These are phyloP conservation scores for Triops longicaudatus DNA, from an alignment of 1,140 invertebrate genomes.

Conservation along the genomic window DNA sequence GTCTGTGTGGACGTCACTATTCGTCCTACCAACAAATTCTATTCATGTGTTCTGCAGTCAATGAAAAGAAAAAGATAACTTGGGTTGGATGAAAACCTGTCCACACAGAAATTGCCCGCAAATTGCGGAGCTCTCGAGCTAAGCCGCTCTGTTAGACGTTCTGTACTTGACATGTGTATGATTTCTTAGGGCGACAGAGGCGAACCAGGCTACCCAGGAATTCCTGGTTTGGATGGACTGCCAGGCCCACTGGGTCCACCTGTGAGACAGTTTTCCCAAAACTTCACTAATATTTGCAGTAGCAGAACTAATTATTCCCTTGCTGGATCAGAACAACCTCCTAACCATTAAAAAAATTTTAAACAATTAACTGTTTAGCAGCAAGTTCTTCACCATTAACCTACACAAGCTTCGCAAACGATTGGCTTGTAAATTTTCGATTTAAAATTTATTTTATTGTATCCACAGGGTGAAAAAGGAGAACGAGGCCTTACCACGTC, in stretches of 20 bases:
- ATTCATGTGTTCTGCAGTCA: too few species aligned
- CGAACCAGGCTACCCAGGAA: conserved; percentile 40
- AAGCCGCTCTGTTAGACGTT: neutral
- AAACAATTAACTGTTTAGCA: conserved; percentile 1
- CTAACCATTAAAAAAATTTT: neutral
- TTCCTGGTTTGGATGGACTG: conserved; percentile 37
- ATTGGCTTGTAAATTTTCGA: neutral
- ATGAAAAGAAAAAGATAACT: too few species aligned
- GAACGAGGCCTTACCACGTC: conserved; percentile 82
- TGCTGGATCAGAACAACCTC: neutral
- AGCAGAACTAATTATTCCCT: neutral
- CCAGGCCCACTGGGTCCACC: conserved; percentile 41
- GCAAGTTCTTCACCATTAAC: conserved; percentile 7
- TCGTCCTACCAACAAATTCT: too few species aligned
- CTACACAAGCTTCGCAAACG: neutral
- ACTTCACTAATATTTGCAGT: conserved; percentile 10
- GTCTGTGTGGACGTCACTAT: too few species aligned
- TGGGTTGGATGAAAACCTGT: too few species aligned
- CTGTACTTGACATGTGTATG: conserved; percentile 15
- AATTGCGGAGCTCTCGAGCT: neutral
- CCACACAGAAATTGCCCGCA: too few species aligned
- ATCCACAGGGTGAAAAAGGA: conserved; percentile 78
- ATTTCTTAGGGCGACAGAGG: conserved; percentile 40
- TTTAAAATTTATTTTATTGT: conserved; percentile 18
- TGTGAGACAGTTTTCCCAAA: conserved; percentile 36